A percentile compares a stretch with the other conserved stretches of the same genome.
Conservation (phyloP, 2,797 vertebrate species). For the Sus cebifrons region DNA sequence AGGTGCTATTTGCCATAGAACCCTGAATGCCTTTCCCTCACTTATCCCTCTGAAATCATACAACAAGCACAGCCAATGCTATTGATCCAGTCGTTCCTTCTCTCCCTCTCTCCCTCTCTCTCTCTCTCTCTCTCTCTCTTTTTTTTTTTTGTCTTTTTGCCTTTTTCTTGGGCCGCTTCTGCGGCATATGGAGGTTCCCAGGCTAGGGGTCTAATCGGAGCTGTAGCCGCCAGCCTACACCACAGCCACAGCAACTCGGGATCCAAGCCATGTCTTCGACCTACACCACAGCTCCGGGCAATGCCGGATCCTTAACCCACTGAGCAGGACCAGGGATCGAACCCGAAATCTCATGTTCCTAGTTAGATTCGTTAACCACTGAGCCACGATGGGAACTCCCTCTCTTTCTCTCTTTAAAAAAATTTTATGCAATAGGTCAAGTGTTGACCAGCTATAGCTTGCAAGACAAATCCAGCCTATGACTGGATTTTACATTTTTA, state of each 20-base stretch:
- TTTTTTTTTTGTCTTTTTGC: too few relatives aligned
- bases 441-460: not conserved
- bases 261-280: too few relatives aligned
- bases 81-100: not conserved
- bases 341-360: too few relatives aligned
- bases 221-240: too few relatives aligned
- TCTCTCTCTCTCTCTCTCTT: not conserved
- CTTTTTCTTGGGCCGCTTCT: too few relatives aligned
- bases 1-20: not conserved
- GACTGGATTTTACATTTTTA: constrained; percentile 58
- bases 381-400: not conserved
- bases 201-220: too few relatives aligned
- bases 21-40: not conserved
- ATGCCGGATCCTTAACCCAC: too few relatives aligned
- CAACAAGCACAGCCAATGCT: not conserved
- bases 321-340: too few relatives aligned
- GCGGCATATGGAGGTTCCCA: too few relatives aligned
- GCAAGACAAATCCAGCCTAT: constrained; percentile 3
- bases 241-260: too few relatives aligned
- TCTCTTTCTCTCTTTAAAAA: not conserved
- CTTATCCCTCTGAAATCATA: not conserved
- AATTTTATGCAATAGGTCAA: not conserved
- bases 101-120: not conserved
- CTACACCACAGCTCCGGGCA: too few relatives aligned
- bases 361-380: too few relatives aligned